Base-by-base conservation (phyloP, 2,888 invertebrate genomes). In the Cataglyphis altisquamis region DNA sequence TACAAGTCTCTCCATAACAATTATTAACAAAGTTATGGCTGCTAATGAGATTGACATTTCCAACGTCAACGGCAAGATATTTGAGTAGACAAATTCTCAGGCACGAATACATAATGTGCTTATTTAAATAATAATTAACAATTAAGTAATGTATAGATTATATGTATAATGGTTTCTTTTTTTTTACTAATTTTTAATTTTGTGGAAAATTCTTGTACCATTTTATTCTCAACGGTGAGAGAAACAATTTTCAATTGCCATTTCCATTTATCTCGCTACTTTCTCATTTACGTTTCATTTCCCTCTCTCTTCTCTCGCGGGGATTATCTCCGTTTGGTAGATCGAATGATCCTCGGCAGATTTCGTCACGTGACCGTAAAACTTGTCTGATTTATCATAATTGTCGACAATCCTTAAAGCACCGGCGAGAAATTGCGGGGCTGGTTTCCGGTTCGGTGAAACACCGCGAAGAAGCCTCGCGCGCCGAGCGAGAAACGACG, bases 321-420 rank as follows among this genome's bases (percentile, higher is more conserved):
- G 66, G 15, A 66, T 66, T 66, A 66, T 21, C 18, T 66, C 25
- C 41, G 15, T 41, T 41, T 6, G 66, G 25, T 66, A 25, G 45
- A 6, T 45, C 21, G 41, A 29, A 18, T 18, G 8, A 12, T 8
- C 15, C 41, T 12, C 12, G 2, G 1, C 39, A 57, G 57, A 12
- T 72, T 36, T n/a, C 12, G 60, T 72, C 55, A 62, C 67, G 45
- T 81, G 73, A 83, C 25, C 75, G 45, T 83, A 83, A 75, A 83
- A 74, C 45, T 73, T 52, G 62, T 12, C 55, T 84, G 75, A 83
- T 75, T 75, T 83, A 75, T 75, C 82, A 64, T 83, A 84, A 84
- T 84, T 29, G 75, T 52, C 48, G 62, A 9, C 62, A 48, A 77
- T 77, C 55, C 75, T 66, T 36, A 55, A 52, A 55, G n/a, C 25